phyloP scores from a whole-genome alignment of 2,113 vertebrate genomes.

The Thamnaconus septentrionalis region DNA sequence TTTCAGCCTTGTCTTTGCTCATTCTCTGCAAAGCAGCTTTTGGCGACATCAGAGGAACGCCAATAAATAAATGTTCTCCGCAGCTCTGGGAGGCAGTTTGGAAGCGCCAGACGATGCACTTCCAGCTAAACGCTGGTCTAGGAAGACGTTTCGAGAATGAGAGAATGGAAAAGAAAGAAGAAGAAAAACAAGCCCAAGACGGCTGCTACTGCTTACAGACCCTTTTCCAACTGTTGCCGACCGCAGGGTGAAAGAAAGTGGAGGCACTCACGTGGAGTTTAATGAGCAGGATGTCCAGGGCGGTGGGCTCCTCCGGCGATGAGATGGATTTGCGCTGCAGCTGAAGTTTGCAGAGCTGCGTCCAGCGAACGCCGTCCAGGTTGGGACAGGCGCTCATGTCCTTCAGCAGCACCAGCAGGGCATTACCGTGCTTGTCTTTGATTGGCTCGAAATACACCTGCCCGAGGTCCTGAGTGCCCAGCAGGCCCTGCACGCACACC shows the following conservation, averaged over 20 bases:
- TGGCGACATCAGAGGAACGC: constrained; percentile 26
- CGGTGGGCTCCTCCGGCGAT: constrained; percentile 84
- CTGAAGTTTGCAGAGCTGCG: constrained; percentile 84
- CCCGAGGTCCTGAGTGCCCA: constrained; percentile 87
- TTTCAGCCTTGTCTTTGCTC: constrained; percentile 31
- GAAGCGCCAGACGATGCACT: constrained; percentile 37
- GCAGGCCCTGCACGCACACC: constrained; percentile 73
- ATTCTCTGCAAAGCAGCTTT: constrained; percentile 27
- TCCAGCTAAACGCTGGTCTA: constrained; percentile 25
- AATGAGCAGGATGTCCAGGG: constrained; percentile 85
- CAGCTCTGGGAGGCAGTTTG: constrained; percentile 18
- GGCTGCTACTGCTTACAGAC: constrained; percentile 27
- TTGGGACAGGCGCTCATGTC: constrained; percentile 81
- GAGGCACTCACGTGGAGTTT: constrained; percentile 80
- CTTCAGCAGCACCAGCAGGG: constrained; percentile 84
- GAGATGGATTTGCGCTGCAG: constrained; percentile 86
- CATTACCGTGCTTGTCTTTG: constrained; percentile 92
- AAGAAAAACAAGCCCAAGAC: constrained; percentile 13
- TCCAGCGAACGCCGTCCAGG: constrained; percentile 84
- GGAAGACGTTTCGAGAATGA: constrained; percentile 37
- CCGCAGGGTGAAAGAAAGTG: neutral
- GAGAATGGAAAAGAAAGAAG: neutral
- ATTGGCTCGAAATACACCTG: constrained; percentile 88
- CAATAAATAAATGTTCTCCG: constrained; percentile 37
- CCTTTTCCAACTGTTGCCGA: constrained; percentile 2